These are phyloP conservation scores for Larimichthys crocea DNA, from an alignment of 2,113 vertebrate species.

Conservation along the genomic window DNA sequence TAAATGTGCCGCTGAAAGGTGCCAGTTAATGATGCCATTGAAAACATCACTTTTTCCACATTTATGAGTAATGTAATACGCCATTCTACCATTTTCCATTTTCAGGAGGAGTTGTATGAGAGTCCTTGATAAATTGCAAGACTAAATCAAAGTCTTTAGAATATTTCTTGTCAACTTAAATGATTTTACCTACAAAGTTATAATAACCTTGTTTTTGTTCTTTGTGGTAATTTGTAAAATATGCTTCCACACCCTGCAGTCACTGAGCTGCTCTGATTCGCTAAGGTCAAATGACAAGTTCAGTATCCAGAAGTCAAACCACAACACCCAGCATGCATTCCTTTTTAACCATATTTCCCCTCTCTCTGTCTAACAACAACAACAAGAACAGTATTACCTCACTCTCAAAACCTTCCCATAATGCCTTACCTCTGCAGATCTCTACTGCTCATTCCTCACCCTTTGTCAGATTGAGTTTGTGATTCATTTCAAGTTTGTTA, in stretches of 20 bases:
- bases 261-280: conserved; percentile 25
- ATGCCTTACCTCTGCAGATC: conserved; percentile 51
- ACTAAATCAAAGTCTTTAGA: conserved; percentile 11
- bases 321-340: conserved; percentile 39
- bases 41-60: conserved; percentile 40
- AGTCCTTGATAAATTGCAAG: conserved; percentile 9
- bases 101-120: background rate
- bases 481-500: conserved; percentile 16
- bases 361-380: conserved; percentile 16
- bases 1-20: conserved; percentile 41
- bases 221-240: conserved; percentile 22
- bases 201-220: conserved; percentile 29
- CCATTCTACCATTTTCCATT: conserved; percentile 29
- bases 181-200: conserved; percentile 5
- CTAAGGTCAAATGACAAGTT: conserved; percentile 35
- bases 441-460: conserved; percentile 52
- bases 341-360: conserved; percentile 37
- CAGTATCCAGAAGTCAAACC: conserved; percentile 34
- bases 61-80: conserved; percentile 29
- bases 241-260: conserved; percentile 24
- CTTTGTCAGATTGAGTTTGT: conserved; percentile 33
- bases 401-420: conserved; percentile 67
- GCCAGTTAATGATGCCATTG: conserved; percentile 27
- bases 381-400: conserved; percentile 62
- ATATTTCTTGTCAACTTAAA: background rate